Percentiles rank a stretch among this genome's conserved stretches.
Evolutionary conservation across 2,888 invertebrate genomes (phyloP).

Genomic region (Agonopterix alstromeriana): DNA sequence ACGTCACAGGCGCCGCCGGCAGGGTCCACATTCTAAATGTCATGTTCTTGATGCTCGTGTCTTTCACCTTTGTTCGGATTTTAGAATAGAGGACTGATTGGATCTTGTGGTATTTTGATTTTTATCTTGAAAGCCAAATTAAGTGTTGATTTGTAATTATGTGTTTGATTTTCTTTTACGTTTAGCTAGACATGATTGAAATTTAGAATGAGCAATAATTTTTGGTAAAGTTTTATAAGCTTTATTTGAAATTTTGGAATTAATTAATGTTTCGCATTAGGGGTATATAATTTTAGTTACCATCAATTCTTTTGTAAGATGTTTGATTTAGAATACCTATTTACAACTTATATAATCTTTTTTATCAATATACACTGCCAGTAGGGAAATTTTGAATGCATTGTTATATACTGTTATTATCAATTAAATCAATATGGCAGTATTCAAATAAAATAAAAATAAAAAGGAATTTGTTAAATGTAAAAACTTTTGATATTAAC

Average conservation of each 20-base stretch:
- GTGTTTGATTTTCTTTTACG: too few relatives aligned
- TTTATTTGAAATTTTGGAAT: too few relatives aligned
- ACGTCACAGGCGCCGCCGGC: constrained; percentile 77
- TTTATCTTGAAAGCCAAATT: too few relatives aligned
- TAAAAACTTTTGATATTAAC: too few relatives aligned
- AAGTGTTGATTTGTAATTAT: too few relatives aligned
- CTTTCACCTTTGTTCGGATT: constrained; percentile 43
- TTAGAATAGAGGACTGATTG: constrained; percentile 41
- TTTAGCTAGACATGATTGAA: too few relatives aligned
- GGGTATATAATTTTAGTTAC: neutral
- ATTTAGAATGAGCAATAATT: too few relatives aligned
- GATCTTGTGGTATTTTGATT: neutral
- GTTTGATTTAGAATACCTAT: neutral
- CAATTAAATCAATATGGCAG: too few relatives aligned
- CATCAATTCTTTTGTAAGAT: neutral
- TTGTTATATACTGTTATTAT: too few relatives aligned
- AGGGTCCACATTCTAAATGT: constrained; percentile 31
- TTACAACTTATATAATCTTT: neutral
- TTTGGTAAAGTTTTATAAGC: too few relatives aligned
- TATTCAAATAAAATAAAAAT: neutral
- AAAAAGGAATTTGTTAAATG: too few relatives aligned
- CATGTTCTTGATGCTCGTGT: constrained; percentile 33
- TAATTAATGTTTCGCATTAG: too few relatives aligned
- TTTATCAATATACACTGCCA: constrained; percentile 8
- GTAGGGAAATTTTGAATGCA: constrained; percentile 1